These are phyloP conservation scores for Meteorus sp. DNA, from an alignment of 1,140 invertebrate species.

Conservation along the genomic window DNA sequence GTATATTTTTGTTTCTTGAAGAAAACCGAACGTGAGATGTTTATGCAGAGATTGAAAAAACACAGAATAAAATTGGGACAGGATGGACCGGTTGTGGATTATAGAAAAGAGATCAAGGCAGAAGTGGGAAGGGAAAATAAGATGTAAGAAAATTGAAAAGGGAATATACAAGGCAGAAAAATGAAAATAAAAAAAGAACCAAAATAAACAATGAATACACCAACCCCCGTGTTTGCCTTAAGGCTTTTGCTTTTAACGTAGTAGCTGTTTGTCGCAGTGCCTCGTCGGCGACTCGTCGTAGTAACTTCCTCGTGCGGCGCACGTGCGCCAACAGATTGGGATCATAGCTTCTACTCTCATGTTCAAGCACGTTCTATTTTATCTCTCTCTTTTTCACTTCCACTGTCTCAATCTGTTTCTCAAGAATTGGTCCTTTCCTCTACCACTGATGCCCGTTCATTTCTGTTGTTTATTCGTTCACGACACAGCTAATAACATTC, in stretches of 20 bases:
- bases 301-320: constrained; percentile 32
- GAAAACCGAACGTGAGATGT: no score
- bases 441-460: neutral
- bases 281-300: constrained; percentile 29
- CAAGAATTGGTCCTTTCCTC: constrained; percentile 16
- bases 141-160: no score
- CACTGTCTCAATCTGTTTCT: neutral
- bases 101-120: no score
- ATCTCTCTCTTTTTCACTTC: neutral
- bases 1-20: no score
- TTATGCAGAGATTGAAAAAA: no score
- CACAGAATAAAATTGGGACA: no score
- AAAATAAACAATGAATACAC: constrained; percentile 21
- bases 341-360: constrained; percentile 27
- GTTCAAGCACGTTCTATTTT: constrained; percentile 18
- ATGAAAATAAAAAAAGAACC: neutral
- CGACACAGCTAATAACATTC: no score
- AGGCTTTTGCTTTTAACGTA: constrained; percentile 24
- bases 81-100: no score
- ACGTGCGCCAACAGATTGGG: constrained; percentile 30
- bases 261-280: constrained; percentile 21
- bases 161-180: neutral
- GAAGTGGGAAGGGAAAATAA: no score
- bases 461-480: no score
- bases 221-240: constrained; percentile 9